Evolutionary conservation across 2,113 vertebrate genomes (phyloP).

Genomic region (Glaucomys volans): DNA sequence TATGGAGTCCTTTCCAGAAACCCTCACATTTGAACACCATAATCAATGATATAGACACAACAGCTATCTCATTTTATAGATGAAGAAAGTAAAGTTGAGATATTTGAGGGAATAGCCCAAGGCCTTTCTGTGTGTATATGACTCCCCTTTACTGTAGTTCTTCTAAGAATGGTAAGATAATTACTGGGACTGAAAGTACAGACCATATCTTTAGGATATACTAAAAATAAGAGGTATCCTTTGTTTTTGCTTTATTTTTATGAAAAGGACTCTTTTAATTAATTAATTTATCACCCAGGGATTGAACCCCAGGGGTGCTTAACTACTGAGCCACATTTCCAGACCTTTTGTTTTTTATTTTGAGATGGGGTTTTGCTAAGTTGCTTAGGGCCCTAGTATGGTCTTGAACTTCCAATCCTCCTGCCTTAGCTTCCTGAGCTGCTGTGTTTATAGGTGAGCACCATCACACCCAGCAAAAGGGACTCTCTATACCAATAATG

Average conservation of each 20-base stretch:
- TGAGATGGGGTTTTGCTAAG: no score
- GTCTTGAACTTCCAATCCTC: no score
- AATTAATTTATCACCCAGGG: no score
- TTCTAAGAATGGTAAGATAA: constrained; percentile 28
- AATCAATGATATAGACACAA: not conserved
- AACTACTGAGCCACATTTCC: no score
- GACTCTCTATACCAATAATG: not conserved
- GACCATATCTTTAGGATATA: not conserved
- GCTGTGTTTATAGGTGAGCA: no score
- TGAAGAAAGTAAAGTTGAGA: not conserved
- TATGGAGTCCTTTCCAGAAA: not conserved
- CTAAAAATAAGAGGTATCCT: not conserved
- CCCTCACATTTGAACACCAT: not conserved
- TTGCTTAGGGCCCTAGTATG: no score
- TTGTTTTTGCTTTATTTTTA: not conserved
- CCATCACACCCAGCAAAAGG: not conserved
- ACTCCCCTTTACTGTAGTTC: not conserved
- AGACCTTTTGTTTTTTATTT: no score
- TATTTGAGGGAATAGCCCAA: not conserved
- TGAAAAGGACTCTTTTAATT: not conserved
- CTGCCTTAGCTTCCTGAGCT: no score
- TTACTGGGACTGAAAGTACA: not conserved
- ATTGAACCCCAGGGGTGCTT: no score
- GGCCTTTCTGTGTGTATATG: not conserved
- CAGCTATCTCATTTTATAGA: not conserved